Evolutionary conservation across 1,140 invertebrate genomes (phyloP).

Genomic region (Musca domestica): DNA sequence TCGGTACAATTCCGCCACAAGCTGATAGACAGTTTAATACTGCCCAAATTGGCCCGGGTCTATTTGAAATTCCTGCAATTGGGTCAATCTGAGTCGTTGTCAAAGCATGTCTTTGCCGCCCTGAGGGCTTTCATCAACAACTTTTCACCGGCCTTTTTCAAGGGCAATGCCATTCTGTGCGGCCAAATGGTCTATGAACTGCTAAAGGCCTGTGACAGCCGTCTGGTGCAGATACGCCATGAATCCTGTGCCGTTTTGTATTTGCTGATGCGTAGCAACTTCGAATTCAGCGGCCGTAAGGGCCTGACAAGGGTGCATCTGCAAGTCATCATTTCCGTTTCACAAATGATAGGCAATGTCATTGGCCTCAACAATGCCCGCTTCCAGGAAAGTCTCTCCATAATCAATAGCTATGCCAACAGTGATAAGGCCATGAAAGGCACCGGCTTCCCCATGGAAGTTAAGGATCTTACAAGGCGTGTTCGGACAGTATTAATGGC

Average conservation of each 20-base stretch:
- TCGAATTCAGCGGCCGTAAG: conserved; percentile 80
- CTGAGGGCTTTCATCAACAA: conserved; percentile 89
- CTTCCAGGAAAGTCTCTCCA: conserved; percentile 87
- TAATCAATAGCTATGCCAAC: conserved; percentile 89
- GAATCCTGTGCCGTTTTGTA: conserved; percentile 89
- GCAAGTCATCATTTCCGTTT: conserved; percentile 89
- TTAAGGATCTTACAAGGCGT: conserved; percentile 87
- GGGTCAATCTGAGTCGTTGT: conserved; percentile 85
- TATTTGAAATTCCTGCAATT: conserved; percentile 84
- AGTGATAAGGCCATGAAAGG: conserved; percentile 93
- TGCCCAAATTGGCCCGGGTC: conserved; percentile 75
- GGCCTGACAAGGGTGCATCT: conserved; percentile 83
- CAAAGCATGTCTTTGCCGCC: conserved; percentile 88
- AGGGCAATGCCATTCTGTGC: conserved; percentile 81
- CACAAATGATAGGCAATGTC: conserved; percentile 83
- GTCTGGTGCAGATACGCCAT: conserved; percentile 74
- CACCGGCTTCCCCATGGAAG: conserved; percentile 81
- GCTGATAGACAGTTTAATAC: conserved; percentile 72
- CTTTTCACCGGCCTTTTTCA: conserved; percentile 77
- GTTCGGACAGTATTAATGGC: conserved; percentile 92
- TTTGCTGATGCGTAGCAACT: conserved; percentile 89
- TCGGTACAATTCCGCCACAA: conserved; percentile 73
- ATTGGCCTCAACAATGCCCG: conserved; percentile 82
- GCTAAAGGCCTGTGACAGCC: conserved; percentile 76
- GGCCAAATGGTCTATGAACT: conserved; percentile 81